Evolutionary conservation across 2,113 vertebrate genomes (phyloP).

Genomic region (Dendrocopos noguchii): DNA sequence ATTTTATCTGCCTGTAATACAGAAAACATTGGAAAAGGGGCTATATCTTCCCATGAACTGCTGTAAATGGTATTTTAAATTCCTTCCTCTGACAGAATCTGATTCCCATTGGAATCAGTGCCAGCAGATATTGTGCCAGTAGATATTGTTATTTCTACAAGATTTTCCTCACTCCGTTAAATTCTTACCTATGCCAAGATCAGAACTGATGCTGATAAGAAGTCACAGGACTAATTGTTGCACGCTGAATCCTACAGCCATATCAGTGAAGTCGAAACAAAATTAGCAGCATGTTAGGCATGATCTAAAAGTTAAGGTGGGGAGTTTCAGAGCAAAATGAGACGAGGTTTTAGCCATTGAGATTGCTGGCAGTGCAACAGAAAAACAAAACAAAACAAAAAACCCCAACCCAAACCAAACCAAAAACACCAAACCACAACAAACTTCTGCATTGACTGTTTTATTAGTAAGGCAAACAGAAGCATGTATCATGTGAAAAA

Average conservation of each 20-base stretch:
- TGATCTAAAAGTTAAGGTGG: not conserved
- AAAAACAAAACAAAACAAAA: too few species aligned
- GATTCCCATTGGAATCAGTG: not conserved
- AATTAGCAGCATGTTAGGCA: not conserved
- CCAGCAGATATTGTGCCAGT: not conserved
- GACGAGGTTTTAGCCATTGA: not conserved
- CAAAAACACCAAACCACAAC: too few species aligned
- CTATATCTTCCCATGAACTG: not conserved
- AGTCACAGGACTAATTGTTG: conserved; percentile 6
- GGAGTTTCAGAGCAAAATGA: not conserved
- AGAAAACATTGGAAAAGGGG: not conserved
- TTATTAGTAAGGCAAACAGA: not conserved
- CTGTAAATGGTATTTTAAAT: conserved; percentile 14
- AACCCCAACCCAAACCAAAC: too few species aligned
- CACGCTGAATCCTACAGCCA: not conserved
- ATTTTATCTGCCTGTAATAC: not conserved
- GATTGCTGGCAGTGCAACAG: not conserved
- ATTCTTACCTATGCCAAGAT: not conserved
- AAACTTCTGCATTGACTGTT: not conserved
- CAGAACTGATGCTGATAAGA: not conserved
- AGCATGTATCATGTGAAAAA: not conserved
- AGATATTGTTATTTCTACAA: conserved; percentile 14
- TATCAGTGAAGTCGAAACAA: conserved; percentile 31
- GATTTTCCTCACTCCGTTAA: not conserved
- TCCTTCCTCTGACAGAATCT: not conserved